Conservation (phyloP, 2,797 vertebrate species). For the Crenichthys baileyi region DNA sequence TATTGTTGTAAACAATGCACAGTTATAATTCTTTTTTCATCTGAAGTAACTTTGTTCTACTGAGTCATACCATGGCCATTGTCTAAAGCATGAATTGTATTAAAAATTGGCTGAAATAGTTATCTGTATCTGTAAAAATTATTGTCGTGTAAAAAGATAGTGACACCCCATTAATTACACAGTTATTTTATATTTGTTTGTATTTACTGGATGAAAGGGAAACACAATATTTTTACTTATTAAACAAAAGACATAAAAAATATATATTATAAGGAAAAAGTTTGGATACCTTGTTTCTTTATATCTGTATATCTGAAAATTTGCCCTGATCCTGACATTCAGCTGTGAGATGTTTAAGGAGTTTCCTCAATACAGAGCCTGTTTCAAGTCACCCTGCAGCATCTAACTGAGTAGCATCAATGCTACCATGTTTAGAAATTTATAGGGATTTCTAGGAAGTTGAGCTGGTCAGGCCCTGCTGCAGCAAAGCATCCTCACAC, state of each 20-base stretch:
- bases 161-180: neutral
- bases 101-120: neutral
- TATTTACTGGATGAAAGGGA: neutral
- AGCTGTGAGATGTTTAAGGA: no score
- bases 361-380: no score
- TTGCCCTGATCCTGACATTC: neutral
- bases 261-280: neutral
- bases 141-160: neutral
- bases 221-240: neutral
- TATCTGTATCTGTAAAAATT: neutral
- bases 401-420: no score
- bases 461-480: no score
- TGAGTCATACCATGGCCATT: conserved; percentile 5
- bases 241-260: neutral
- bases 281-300: neutral
- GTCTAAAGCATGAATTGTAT: neutral
- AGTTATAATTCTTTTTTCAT: conserved; percentile 9
- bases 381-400: no score
- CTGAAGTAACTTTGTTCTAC: conserved; percentile 8
- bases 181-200: neutral
- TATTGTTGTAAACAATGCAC: neutral
- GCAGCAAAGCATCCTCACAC: no score
- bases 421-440: no score
- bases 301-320: neutral
- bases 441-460: no score